These are phyloP conservation scores for Drosophila pseudotalamancana DNA, from an alignment of 2,888 invertebrate species.

Conservation along the genomic window DNA sequence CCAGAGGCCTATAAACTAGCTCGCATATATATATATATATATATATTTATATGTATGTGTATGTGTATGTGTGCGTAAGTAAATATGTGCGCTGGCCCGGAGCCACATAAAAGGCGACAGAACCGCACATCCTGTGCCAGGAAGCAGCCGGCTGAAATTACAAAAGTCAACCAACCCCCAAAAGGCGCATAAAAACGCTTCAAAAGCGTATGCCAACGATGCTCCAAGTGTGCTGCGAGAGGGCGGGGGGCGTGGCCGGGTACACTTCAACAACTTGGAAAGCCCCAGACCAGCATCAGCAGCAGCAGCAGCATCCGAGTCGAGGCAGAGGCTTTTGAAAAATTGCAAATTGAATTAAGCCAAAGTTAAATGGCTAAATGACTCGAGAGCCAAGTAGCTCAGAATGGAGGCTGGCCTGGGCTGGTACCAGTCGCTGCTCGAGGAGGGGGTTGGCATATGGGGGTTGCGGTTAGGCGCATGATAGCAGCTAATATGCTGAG, in stretches of 20 bases:
- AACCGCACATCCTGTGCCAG: constrained; percentile 79
- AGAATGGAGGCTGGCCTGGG: constrained; percentile 16
- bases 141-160: constrained; percentile 78
- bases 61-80: too few relatives aligned
- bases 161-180: constrained; percentile 74
- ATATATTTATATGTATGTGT: not conserved
- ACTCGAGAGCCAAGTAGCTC: constrained; percentile 74
- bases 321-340: constrained; percentile 80
- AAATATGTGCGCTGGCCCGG: constrained; percentile 57
- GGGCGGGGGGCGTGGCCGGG: constrained; percentile 11
- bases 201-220: constrained; percentile 77
- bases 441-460: constrained; percentile 27
- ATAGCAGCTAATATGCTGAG: constrained; percentile 78
- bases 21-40: constrained; percentile 21
- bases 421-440: constrained; percentile 40
- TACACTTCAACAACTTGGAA: constrained; percentile 46
- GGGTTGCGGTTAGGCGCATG: constrained; percentile 75
- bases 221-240: constrained; percentile 27
- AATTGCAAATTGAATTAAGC: constrained; percentile 85
- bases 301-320: constrained; percentile 35
- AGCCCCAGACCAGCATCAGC: constrained; percentile 1
- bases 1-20: constrained; percentile 61
- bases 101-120: constrained; percentile 70
- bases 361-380: constrained; percentile 83
- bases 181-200: constrained; percentile 75